These are phyloP conservation scores for Tupaia chinensis DNA, from an alignment of 2,113 vertebrate species.

Conservation along the genomic window DNA sequence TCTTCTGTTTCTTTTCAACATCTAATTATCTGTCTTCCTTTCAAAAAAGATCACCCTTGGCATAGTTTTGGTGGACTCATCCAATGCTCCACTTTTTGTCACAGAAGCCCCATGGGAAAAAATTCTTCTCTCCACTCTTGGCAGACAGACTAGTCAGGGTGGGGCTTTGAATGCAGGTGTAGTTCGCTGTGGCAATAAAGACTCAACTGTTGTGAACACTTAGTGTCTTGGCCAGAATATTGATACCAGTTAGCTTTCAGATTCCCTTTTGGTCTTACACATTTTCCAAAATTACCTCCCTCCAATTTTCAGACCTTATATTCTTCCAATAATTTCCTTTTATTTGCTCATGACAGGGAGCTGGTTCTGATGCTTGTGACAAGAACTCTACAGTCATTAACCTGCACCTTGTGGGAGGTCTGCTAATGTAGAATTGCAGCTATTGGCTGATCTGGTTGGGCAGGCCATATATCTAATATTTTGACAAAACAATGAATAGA, in stretches of 20 bases:
- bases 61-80: neutral
- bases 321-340: slow-evolving; percentile 2
- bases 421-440: neutral
- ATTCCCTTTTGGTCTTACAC: neutral
- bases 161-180: neutral
- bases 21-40: neutral
- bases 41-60: neutral
- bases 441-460: neutral
- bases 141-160: neutral
- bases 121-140: neutral
- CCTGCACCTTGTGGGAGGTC: neutral
- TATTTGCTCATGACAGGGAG: neutral
- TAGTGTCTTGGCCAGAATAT: neutral
- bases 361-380: neutral
- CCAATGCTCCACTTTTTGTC: neutral
- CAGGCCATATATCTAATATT: neutral
- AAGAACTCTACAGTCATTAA: neutral
- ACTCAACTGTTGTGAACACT: accelerated
- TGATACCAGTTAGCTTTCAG: neutral
- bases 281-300: slow-evolving; percentile 5
- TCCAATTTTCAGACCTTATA: neutral
- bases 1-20: neutral
- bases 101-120: neutral
- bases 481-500: slow-evolving; percentile 29
- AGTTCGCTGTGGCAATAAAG: accelerated